Base-by-base conservation (phyloP, 2,113 vertebrate genomes). In the Cairina moschata region DNA sequence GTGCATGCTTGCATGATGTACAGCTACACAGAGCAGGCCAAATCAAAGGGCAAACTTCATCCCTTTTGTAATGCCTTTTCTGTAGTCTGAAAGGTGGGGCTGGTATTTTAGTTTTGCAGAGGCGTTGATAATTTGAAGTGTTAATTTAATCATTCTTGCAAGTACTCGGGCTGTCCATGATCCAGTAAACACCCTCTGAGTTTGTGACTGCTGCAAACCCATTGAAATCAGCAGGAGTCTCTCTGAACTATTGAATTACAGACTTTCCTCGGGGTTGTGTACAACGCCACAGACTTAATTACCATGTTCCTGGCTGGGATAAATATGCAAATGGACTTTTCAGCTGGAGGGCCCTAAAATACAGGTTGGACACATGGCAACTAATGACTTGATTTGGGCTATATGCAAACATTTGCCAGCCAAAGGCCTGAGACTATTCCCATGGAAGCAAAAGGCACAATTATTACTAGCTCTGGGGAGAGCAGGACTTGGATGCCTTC, bases 371-470 rank as follows among this genome's bases (percentile, higher is more conserved):
- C 83, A 89, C 86, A 92, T 83, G 86, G 96, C 81, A 92, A 93
- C 91, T 97, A 96, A 96, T 96, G 95, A 91, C 95, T 94, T 94
- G 96, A 96, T 95, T 94, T 96, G 92, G 93, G 71, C 82, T 95
- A 88, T 94, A 96, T 91, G 90, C 88, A 94, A 96, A 94, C 90
- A 90, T 86, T 92, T 93, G 77, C 63, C 81, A 92, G 60, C 71
- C 90, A 91, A 89, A 86, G 71, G 88, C 71, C 78, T 88, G 90
- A 58, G 62, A 48, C 46, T 89, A 90, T 92, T 96, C 88, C 90
- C 95, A 80, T 65, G 91, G 85, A 94, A 90, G 79, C 50, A 2
- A 95, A 92, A 80, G 81, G 77, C 92, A 86, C 71, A 97, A 90
- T 95, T 97, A 90, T 88, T 89, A 79, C 63, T 78, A 92, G 86